Evolutionary conservation across 2,797 vertebrate species (phyloP).

Genomic region (Malacoraja senta): DNA sequence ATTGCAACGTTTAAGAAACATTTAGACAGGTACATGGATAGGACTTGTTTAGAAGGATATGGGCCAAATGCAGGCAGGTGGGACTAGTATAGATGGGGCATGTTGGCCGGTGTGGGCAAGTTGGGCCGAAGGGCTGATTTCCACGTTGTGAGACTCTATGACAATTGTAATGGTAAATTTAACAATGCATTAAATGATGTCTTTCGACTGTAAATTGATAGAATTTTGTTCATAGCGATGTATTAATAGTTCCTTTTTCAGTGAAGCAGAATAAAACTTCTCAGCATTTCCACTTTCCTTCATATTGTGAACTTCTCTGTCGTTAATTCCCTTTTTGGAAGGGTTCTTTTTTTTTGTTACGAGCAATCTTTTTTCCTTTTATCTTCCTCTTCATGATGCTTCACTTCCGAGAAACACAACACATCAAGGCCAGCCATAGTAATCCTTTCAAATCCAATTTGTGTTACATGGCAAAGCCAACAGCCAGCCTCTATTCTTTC

Average conservation of each 20-base stretch:
- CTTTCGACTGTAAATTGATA: neutral
- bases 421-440: conserved; percentile 18
- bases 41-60: too few relatives aligned
- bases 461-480: neutral
- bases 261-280: neutral
- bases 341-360: neutral
- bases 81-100: too few relatives aligned
- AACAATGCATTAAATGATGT: neutral
- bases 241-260: neutral
- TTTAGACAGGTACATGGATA: too few relatives aligned
- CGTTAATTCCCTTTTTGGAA: neutral
- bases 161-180: neutral
- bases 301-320: neutral
- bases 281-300: neutral
- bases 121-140: too few relatives aligned
- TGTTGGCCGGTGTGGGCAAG: too few relatives aligned
- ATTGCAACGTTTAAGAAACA: too few relatives aligned
- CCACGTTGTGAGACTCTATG: too few relatives aligned
- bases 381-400: neutral
- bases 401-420: conserved; percentile 14
- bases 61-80: too few relatives aligned
- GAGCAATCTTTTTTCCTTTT: neutral
- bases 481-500: neutral
- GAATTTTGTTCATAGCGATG: neutral
- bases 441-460: conserved; percentile 32